A percentile compares a stretch with the other conserved stretches of the same genome.
phyloP scores from a whole-genome alignment of 2,113 vertebrate species.

The Notiomystis cincta region DNA sequence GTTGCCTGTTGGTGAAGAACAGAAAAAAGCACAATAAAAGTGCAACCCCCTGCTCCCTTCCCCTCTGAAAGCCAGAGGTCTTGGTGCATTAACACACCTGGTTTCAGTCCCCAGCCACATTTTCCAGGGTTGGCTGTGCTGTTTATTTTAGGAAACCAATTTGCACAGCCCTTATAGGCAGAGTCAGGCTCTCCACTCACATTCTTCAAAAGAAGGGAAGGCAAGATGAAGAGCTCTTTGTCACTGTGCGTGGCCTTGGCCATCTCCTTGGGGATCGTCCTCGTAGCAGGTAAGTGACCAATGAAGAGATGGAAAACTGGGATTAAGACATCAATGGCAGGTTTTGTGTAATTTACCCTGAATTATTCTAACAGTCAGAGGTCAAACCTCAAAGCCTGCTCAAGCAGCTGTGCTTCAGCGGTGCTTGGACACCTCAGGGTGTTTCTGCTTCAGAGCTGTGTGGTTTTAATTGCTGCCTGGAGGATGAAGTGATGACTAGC shows the following conservation, averaged over 20 bases:
- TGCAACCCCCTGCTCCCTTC: neutral
- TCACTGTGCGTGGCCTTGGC: conserved; percentile 33
- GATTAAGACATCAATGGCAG: neutral
- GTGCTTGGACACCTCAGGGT: neutral
- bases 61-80: neutral
- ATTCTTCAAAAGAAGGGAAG: conserved; percentile 63
- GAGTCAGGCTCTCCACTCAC: neutral
- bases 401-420: neutral
- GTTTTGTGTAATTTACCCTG: neutral
- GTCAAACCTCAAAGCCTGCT: neutral
- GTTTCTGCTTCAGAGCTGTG: neutral
- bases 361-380: neutral
- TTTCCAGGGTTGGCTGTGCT: neutral
- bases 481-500: neutral
- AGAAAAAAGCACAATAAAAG: neutral
- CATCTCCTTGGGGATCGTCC: conserved; percentile 32
- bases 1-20: neutral
- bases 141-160: conserved; percentile 74
- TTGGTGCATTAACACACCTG: neutral
- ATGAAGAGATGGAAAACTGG: neutral
- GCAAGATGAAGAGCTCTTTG: conserved; percentile 70
- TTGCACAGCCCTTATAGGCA: conserved; percentile 66
- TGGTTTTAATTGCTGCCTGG: neutral
- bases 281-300: conserved; percentile 73
- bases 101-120: conserved; percentile 56